These are phyloP conservation scores for Hylaea fasciaria DNA, from an alignment of 2,888 invertebrate species.

Conservation along the genomic window DNA sequence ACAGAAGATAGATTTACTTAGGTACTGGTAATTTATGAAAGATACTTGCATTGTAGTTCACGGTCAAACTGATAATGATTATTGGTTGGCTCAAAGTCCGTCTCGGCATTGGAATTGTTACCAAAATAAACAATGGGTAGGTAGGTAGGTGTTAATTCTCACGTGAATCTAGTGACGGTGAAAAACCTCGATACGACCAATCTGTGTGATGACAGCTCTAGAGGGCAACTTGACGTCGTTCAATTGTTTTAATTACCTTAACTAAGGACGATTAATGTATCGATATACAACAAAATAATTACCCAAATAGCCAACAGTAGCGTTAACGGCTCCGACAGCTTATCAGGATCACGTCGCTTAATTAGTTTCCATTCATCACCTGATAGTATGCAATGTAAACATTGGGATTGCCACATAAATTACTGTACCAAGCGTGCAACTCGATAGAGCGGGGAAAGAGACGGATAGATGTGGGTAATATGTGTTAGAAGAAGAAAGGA, in stretches of 20 bases:
- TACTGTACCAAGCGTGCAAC: conserved; percentile 38
- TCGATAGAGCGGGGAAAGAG: conserved; percentile 48
- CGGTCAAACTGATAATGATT: conserved; percentile 31
- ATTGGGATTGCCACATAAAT: conserved; percentile 75
- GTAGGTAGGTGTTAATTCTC: conserved; percentile 27
- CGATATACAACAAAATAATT: conserved; percentile 24
- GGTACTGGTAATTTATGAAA: too few relatives aligned
- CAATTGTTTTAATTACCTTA: conserved; percentile 15
- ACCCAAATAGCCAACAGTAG: conserved; percentile 28
- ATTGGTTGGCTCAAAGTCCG: conserved; percentile 24
- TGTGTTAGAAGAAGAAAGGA: conserved; percentile 59
- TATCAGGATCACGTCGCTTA: conserved; percentile 45
- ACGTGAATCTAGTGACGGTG: conserved; percentile 17
- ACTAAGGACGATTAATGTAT: neutral
- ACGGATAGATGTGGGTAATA: conserved; percentile 47
- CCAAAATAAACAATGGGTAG: conserved; percentile 37
- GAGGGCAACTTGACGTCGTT: neutral
- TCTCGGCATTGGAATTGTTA: conserved; percentile 38
- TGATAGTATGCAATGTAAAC: conserved; percentile 70
- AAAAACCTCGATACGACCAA: neutral
- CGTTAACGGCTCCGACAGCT: conserved; percentile 33
- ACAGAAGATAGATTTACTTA: too few relatives aligned
- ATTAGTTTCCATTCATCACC: conserved; percentile 56
- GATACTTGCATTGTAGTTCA: too few relatives aligned
- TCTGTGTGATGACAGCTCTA: neutral